Conservation (phyloP, 2,113 vertebrate genomes). For the Megaceryle torquata region DNA sequence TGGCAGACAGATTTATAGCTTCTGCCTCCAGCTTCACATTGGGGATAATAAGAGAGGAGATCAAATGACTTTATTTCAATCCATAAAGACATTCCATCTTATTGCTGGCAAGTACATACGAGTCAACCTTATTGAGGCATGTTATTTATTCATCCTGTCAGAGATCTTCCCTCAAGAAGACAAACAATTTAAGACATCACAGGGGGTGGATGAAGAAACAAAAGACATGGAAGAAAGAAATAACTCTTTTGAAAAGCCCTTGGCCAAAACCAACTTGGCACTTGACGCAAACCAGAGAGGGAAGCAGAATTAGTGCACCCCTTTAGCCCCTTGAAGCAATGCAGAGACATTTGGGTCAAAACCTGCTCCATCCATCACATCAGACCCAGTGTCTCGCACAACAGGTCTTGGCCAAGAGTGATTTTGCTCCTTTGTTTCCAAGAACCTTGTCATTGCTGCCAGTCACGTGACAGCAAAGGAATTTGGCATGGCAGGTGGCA, state of each 20-base stretch:
- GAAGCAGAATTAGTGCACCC: background rate
- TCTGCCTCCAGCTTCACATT: background rate
- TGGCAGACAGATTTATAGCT: background rate
- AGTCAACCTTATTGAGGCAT: background rate
- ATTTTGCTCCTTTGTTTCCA: background rate
- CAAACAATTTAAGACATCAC: background rate
- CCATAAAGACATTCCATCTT: background rate
- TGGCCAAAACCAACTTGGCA: background rate
- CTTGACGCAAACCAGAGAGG: background rate
- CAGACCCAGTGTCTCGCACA: background rate
- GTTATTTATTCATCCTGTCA: background rate
- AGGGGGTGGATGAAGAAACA: background rate
- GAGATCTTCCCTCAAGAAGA: background rate
- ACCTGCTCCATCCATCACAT: background rate
- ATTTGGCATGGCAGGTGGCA: background rate
- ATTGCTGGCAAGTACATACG: background rate
- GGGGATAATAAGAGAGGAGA: background rate
- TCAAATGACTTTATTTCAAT: conserved; percentile 10
- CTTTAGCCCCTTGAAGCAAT: background rate
- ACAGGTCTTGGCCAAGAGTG: background rate
- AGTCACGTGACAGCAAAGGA: background rate
- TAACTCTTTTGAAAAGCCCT: background rate
- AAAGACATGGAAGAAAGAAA: background rate
- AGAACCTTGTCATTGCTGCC: background rate
- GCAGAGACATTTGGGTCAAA: background rate